Base-by-base conservation (phyloP, 2,888 invertebrate genomes). In the Trichogramma dendrolimi region DNA sequence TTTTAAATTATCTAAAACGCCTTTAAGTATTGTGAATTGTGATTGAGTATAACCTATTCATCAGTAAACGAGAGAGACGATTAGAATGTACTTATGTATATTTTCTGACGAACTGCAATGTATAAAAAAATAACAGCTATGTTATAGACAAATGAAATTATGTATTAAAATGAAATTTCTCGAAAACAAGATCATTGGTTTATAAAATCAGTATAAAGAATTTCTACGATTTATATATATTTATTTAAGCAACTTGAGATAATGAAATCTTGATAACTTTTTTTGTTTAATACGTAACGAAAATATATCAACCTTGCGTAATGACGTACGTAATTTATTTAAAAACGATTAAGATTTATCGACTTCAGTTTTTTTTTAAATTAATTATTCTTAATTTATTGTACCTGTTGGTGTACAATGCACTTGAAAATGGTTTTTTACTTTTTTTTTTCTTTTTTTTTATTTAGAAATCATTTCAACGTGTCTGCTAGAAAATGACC, bases 91-190 rank as follows among this genome's bases (percentile, higher is more conserved):
- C 68, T 69, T 70, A 69, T 73, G 72, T 73, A 73, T 70, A 72
- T 71, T 73, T 72, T 70, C 67, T 69, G 71, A 71, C 70, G 69
- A 71, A 72, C 70, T 69, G 70, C 71, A 71, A 70, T 72, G 72
- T 72, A 69, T 71, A 63, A 65, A 69, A 70, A 71, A 67, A 66
- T 67, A 68, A 71, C 65, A 66, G 69, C 67, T 66, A 69, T 72
- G 71, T 70, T 69, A 66, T 70, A 66, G 62, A 70, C 67, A 67
- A 68, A 68, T 70, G 69, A 70, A 70, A 71, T 67, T 69, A 67
- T 68, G 67, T 64, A 66, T 64, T 66, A 59, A 64, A 68, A 68
- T 63, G 54, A 55, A 65, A 63, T 59, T 65, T 63, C 63, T 58
- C 57, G 53, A 65, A 69, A 61, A 61, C 55, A 50, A 56, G 53